Conservation (phyloP, 2,113 vertebrate species). For the Oenanthe oenanthe region DNA sequence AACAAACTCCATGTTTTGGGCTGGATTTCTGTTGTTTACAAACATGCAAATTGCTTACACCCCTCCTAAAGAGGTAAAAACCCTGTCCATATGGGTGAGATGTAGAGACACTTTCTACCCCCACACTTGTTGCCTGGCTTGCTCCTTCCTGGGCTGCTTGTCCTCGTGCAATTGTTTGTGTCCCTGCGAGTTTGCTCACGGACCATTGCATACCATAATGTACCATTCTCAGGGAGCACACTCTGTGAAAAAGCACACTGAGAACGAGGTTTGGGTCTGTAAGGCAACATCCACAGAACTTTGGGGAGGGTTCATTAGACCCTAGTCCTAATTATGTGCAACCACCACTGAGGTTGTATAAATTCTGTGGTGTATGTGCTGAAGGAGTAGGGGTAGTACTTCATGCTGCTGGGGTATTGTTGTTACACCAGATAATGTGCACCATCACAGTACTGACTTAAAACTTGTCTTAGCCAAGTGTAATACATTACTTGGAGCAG, state of each 20-base stretch:
- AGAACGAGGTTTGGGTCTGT: background rate
- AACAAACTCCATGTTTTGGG: background rate
- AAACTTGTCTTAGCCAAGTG: background rate
- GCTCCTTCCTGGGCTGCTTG: background rate
- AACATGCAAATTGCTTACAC: background rate
- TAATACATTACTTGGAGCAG: slow-evolving; percentile 20
- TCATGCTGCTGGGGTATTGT: background rate
- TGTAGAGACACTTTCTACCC: background rate
- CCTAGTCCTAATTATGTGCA: background rate
- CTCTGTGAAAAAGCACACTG: background rate
- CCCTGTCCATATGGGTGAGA: rapidly evolving
- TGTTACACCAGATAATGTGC: background rate
- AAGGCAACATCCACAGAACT: background rate
- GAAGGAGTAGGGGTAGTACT: background rate
- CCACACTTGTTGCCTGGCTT: background rate
- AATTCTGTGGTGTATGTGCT: background rate
- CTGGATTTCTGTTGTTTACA: background rate
- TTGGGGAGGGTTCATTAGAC: background rate
- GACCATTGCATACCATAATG: background rate
- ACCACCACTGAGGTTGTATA: background rate
- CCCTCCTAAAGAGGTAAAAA: background rate
- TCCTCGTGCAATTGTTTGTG: background rate
- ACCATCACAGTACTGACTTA: background rate
- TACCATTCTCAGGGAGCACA: background rate
- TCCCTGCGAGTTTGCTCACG: background rate